Percentiles rank a stretch among this genome's conserved stretches.
phyloP scores from a whole-genome alignment of 2,113 vertebrate genomes.

The Cariama cristata region DNA sequence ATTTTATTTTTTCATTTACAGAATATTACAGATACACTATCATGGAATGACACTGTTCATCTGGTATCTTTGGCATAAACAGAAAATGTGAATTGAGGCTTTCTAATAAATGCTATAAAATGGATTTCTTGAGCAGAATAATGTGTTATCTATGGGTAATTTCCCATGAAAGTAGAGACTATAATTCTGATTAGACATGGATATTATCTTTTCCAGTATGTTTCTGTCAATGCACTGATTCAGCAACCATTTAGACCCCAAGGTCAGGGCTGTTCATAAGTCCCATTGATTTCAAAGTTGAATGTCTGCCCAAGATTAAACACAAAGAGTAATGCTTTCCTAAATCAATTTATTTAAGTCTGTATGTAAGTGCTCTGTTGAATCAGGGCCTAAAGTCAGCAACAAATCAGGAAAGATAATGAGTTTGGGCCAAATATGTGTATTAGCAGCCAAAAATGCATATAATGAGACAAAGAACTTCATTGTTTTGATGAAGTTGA shows the following conservation, averaged over 20 bases:
- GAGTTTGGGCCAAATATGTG: neutral
- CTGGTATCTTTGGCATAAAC: neutral
- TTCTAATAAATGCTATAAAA: conserved; percentile 46
- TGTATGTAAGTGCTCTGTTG: conserved; percentile 22
- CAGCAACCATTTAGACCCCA: conserved; percentile 50
- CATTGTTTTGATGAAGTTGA: neutral
- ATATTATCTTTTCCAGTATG: conserved; percentile 41
- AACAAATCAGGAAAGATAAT: neutral
- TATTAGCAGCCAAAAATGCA: neutral
- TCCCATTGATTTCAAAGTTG: conserved; percentile 30
- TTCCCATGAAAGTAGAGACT: conserved; percentile 29
- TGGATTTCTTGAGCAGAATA: conserved; percentile 24
- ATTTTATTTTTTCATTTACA: neutral
- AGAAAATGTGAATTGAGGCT: neutral
- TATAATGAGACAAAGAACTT: neutral
- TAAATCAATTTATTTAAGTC: conserved; percentile 54
- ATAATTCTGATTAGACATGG: conserved; percentile 42
- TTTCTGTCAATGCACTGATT: conserved; percentile 53
- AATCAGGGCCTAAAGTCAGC: conserved; percentile 20
- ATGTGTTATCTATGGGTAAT: conserved; percentile 37
- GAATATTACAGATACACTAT: neutral
- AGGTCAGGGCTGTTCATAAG: conserved; percentile 36
- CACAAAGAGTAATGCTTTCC: conserved; percentile 8
- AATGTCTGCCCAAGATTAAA: conserved; percentile 36
- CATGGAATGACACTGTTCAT: neutral